phyloP scores from a whole-genome alignment of 2,113 vertebrate genomes.

The Raja brachyura region DNA sequence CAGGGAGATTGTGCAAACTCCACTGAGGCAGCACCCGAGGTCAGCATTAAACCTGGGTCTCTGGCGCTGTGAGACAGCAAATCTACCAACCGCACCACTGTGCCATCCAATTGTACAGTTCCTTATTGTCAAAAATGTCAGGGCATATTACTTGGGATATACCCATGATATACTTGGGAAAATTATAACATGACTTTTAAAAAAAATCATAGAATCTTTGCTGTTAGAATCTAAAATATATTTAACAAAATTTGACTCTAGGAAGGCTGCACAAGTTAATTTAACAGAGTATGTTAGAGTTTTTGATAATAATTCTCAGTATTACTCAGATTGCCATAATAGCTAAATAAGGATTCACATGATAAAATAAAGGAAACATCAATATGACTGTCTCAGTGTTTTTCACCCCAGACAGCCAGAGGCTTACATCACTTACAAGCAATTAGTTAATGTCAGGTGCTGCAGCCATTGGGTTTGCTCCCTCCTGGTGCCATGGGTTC shows the following conservation, averaged over 20 bases:
- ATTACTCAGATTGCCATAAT: background rate
- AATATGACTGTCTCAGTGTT: background rate
- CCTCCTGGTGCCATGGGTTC: background rate
- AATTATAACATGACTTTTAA: no score
- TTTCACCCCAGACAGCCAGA: background rate
- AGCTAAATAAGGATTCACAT: background rate
- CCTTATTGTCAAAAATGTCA: background rate
- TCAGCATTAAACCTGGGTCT: no score
- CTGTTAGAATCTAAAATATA: background rate
- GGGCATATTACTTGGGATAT: no score
- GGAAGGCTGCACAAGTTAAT: background rate
- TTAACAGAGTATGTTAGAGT: background rate
- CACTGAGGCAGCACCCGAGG: no score
- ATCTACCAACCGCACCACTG: no score
- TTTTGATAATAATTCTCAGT: background rate
- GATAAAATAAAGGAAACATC: background rate
- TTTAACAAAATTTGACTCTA: background rate
- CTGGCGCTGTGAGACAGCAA: no score
- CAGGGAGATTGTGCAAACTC: no score
- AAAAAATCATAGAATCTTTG: background rate
- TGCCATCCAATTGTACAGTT: background rate
- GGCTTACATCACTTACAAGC: background rate
- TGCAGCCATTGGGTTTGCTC: background rate
- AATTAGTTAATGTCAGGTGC: constrained; percentile 15
- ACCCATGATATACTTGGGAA: no score